Conservation (phyloP, 2,113 vertebrate genomes). For the Glareola pratincola region DNA sequence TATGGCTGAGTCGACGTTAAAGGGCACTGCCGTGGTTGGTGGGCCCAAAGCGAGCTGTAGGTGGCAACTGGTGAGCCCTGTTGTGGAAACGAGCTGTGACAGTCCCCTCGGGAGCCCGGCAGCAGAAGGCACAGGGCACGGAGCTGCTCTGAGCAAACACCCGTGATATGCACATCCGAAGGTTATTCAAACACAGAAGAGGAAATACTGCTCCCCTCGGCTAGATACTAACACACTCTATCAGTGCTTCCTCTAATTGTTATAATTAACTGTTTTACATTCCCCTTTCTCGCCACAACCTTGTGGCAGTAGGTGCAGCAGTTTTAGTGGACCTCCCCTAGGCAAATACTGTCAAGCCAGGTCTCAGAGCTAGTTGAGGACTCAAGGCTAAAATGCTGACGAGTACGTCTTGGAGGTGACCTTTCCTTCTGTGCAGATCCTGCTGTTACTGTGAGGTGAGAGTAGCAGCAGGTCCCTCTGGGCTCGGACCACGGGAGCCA, state of each 20-base stretch:
- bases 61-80: neutral
- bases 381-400: neutral
- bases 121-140: neutral
- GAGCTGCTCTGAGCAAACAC: neutral
- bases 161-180: neutral
- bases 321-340: neutral
- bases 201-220: conserved; percentile 26
- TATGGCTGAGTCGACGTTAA: neutral
- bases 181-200: conserved; percentile 40
- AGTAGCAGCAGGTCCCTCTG: neutral
- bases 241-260: conserved; percentile 19
- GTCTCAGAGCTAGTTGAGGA: neutral
- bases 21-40: neutral
- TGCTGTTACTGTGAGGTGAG: neutral
- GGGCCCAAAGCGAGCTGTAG: neutral
- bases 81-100: neutral
- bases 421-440: neutral
- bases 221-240: neutral
- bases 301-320: neutral
- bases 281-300: neutral
- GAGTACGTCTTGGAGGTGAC: neutral
- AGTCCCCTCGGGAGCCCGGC: neutral
- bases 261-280: conserved; percentile 7
- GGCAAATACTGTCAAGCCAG: neutral
- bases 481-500: accelerated